Evolutionary conservation across 2,113 vertebrate species (phyloP).

Genomic region (Otolemur garnettii): DNA sequence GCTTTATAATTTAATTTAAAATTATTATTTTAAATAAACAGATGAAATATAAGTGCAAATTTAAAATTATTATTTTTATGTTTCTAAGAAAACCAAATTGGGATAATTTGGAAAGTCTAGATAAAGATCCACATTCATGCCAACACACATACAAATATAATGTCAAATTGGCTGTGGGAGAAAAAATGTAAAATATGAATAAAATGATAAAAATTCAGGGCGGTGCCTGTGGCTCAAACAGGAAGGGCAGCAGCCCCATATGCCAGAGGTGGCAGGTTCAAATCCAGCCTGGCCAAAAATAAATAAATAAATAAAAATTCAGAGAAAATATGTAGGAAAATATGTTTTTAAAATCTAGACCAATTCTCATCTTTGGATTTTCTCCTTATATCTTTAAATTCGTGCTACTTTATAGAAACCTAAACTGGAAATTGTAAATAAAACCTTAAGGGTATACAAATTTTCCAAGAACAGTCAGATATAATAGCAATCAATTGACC

Average conservation of each 20-base stretch:
- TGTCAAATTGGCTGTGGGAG: not conserved
- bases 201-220: slow-evolving; percentile 15
- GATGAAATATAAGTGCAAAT: not conserved
- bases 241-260: too few relatives aligned
- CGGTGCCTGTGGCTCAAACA: not conserved
- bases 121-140: not conserved
- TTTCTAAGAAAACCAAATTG: slow-evolving; percentile 54
- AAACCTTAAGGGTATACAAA: not conserved
- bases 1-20: not conserved
- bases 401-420: slow-evolving; percentile 45
- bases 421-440: slow-evolving; percentile 3
- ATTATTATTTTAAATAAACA: slow-evolving; percentile 35
- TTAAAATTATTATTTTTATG: slow-evolving; percentile 48
- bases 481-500: not conserved
- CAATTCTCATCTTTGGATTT: not conserved
- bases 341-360: not conserved
- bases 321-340: not conserved
- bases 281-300: not conserved
- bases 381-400: slow-evolving; percentile 31
- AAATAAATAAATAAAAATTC: not conserved
- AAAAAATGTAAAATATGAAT: slow-evolving; percentile 51
- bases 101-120: slow-evolving; percentile 11
- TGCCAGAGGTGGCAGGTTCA: too few relatives aligned
- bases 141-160: not conserved
- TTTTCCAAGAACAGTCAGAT: not conserved